phyloP scores from a whole-genome alignment of 2,113 vertebrate species.

The Tragelaphus scriptus region DNA sequence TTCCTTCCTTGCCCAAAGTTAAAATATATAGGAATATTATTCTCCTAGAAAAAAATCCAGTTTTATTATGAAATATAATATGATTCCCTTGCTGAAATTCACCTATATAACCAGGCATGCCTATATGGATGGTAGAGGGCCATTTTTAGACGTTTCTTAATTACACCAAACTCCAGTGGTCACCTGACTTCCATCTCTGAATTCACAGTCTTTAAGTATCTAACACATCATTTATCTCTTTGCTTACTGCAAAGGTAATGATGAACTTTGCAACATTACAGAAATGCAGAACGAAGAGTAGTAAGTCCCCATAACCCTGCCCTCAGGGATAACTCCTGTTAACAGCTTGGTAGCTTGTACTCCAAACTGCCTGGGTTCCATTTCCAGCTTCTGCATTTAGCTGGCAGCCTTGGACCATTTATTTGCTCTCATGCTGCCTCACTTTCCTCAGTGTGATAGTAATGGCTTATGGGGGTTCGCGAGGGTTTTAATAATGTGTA shows the following conservation, averaged over 20 bases:
- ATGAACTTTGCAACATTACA: not conserved
- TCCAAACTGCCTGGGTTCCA: not conserved
- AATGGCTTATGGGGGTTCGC: not conserved
- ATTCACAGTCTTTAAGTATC: not conserved
- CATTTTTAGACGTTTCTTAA: not conserved
- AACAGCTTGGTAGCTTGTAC: not conserved
- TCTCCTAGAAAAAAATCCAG: not conserved
- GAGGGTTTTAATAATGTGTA: not conserved
- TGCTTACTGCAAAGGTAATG: not conserved
- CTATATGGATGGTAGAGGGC: not conserved
- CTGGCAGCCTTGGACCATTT: not conserved
- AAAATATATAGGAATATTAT: not conserved
- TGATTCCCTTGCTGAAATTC: not conserved
- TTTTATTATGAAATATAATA: not conserved
- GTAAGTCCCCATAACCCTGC: not conserved
- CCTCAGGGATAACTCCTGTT: not conserved
- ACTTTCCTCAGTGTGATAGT: not conserved
- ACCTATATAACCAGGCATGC: not conserved
- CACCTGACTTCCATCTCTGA: not conserved
- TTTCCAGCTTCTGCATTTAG: not conserved
- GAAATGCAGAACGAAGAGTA: not conserved
- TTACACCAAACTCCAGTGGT: not conserved
- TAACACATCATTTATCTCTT: not conserved
- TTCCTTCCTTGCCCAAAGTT: not conserved
- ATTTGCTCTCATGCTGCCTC: not conserved